Base-by-base conservation (phyloP, 2,113 vertebrate species). In the Phalacrocorax pelagicus region DNA sequence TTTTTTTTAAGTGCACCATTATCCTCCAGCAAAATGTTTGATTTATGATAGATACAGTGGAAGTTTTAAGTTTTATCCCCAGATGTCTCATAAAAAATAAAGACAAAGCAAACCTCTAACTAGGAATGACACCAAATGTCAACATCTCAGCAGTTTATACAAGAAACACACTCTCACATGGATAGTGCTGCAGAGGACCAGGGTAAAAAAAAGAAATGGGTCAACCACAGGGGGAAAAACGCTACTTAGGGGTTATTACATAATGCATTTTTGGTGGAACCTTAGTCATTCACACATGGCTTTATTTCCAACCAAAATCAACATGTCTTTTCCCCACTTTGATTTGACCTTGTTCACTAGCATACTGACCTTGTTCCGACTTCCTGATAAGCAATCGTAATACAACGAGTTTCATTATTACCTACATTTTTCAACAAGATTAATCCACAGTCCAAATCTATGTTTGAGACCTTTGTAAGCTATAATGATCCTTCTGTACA, bases 31-130 rank as follows among this genome's bases (percentile, higher is more conserved):
- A 84, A 93, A 97, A 95, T 30, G 9, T 92, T 94, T 94, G 92
- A 97, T 95, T 97, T 97, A 97, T 96, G 95, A 92, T 62, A 74
- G 84, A 92, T 84, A 94, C 69, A 63, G 46, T 71, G 38, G 40
- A 94, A 95, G 36, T 85, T 93, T 83, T 69, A 91, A 90, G 71
- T 94, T 94, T 95, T 95, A 92, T 95, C 57, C 91, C 92, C 94
- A 88, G 46, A 67, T 47, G 80, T 71, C 88, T 92, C 42, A 58
- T 74, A 61, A 95, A 94, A 96, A 95, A 95, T 74, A 84, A 96
- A 93, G 87, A 96, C 47, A 93, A 96, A 95, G 80, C 59, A 96
- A 87, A 27, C 49, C 49, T 81, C 44, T 94, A 95, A 96, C 75
- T 62, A 88, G 52, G 52, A 94, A 86, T 52, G 92, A 96, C 90